Base-by-base conservation (phyloP, 2,797 vertebrate species). In the Eulemur rubriventer region DNA sequence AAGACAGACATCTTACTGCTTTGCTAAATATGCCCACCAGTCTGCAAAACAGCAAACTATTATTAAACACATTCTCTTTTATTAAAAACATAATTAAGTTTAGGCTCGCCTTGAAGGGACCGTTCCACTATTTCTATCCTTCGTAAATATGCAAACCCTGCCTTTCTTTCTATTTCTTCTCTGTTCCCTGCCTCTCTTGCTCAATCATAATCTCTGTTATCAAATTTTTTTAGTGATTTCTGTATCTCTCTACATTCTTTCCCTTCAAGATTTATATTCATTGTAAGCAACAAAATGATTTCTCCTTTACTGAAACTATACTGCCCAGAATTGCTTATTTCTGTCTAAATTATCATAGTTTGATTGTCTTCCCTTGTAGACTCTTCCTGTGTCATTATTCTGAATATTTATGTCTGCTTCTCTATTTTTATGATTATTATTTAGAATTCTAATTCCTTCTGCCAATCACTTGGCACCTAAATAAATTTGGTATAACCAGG, bases 1-100 rank as follows among this genome's bases (percentile, higher is more conserved):
- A 94, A 92, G 26, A 95, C 50, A 72, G 28, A 67, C 38, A 80
- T 76, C n/a, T 52, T 65, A n/a, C 14, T 59, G 28, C 26, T 93
- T 86, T 87, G 48, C 63, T 95, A 96, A 96, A 93, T 87, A 78
- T 76, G 30, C 48, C 43, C 20, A 41, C 26, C 33, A 84, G 65
- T 87, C 82, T 65, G 38, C 75, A 95, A 83, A 89, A 70, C 46
- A 94, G 20, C 46, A 72, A 76, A 72, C 30, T 46, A n/a, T 91
- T 57, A 84, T 61, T 76, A 91, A 96, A 65, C 18, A 89, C 10
- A 80, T 78, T 93, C 69, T 92, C 70, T 89, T 59, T 73, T 57
- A 90, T 43, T 80, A 43, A 86, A 78, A 91, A 89, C 52, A 50
- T 52, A 80, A 91, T 82, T 86, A 48, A 76, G 41, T 52, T 55